phyloP scores from a whole-genome alignment of 2,888 invertebrate species.

The Drosophila monieri region DNA sequence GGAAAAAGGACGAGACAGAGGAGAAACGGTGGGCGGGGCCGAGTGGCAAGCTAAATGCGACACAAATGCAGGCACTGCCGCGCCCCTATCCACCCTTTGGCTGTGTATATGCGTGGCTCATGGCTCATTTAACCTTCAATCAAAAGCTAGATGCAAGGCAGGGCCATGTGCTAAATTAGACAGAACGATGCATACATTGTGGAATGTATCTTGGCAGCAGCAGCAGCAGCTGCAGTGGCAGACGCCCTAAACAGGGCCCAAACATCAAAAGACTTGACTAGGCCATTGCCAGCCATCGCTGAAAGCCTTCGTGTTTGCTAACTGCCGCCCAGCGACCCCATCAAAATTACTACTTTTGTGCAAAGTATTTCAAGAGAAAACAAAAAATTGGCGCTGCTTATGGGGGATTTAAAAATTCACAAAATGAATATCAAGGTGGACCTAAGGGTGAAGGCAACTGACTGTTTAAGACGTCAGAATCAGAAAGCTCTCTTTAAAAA shows the following conservation, averaged over 20 bases:
- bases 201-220: conserved; percentile 37
- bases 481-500: background rate
- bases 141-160: conserved; percentile 57
- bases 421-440: background rate
- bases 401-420: conserved; percentile 3
- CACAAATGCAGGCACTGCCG: conserved; percentile 42
- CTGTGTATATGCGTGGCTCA: conserved; percentile 27
- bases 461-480: background rate
- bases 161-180: conserved; percentile 55
- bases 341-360: conserved; percentile 26
- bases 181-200: conserved; percentile 44
- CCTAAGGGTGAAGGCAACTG: background rate
- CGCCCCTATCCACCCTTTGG: background rate
- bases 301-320: conserved; percentile 48
- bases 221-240: conserved; percentile 24
- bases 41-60: conserved; percentile 36
- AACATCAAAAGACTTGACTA: conserved; percentile 61
- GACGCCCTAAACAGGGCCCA: conserved; percentile 30
- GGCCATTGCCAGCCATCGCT: conserved; percentile 57
- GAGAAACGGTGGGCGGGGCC: background rate
- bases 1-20: background rate
- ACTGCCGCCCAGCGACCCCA: conserved; percentile 35
- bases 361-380: conserved; percentile 11
- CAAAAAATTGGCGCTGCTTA: conserved; percentile 12
- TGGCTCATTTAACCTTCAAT: conserved; percentile 80